Base-by-base conservation (phyloP, 1,140 invertebrate genomes). In the Nylanderia fulva region DNA sequence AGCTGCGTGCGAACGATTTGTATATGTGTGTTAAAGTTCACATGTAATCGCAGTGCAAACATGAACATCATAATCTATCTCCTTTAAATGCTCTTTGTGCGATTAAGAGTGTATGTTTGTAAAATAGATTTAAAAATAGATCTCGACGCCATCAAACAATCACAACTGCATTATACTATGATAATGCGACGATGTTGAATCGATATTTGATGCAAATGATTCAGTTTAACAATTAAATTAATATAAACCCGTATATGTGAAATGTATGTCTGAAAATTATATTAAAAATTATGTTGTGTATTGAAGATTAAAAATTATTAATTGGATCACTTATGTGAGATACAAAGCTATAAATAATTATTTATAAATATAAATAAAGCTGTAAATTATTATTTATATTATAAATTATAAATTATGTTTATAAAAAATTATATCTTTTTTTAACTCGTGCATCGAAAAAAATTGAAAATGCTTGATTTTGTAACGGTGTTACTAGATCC, bases 401-500 rank as follows among this genome's bases (percentile, higher is more conserved):
- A 11, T 42, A 48, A 77, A 29, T 45, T 48, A 33, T 13, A 24
- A n/a, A 24, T 24, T 39, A 36, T 21, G 2, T 27, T 56, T 56
- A 42, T n/a, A 56, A 24, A 29, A 2, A 29, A n/a, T 33, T 15
- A 27, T 3, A 3, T 54, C 8, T 13, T 42, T 18, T 9, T 68
- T 36, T 27, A 36, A 52, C 15, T 54, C 7, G 52, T n/a, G 21
- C 24, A 7, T 42, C 48, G 13, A 36, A 27, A 5, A 29, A 68
- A 8, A 0, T 56, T 56, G n/a, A 79, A 84, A 45, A 91, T 91
- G 88, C 74, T 85, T 42, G 66, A 1, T 6, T 4, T 84, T 9
- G 9, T 83, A 9, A 72, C 15, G 21, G 56, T 76, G 54, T 66
- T 89, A 2, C 13, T 83, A 5, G 64, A 91, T 36, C 84, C 83